phyloP scores from a whole-genome alignment of 2,797 vertebrate species.

The Clarias laeviceps region DNA sequence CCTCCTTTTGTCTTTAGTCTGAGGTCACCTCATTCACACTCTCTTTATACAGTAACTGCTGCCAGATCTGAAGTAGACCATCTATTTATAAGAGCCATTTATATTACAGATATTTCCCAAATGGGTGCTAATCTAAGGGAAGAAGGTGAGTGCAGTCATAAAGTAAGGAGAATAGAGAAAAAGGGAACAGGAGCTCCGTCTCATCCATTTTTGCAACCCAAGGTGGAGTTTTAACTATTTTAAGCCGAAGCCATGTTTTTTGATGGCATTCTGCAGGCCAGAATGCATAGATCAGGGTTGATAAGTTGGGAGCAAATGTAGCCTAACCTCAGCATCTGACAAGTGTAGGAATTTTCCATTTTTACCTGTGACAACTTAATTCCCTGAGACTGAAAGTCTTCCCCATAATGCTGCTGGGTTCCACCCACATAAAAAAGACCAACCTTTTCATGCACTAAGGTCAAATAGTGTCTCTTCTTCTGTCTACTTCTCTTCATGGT shows the following conservation, averaged over 20 bases:
- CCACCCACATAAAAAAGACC: conserved; percentile 2
- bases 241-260: conserved; percentile 68
- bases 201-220: conserved; percentile 72
- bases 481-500: background rate
- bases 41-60: conserved; percentile 29
- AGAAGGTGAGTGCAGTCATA: conserved; percentile 36
- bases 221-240: conserved; percentile 73
- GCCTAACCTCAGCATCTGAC: conserved; percentile 57
- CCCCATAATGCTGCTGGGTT: conserved; percentile 10
- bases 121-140: conserved; percentile 28
- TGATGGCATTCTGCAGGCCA: conserved; percentile 20
- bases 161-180: conserved; percentile 34
- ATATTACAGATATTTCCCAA: conserved; percentile 20
- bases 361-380: conserved; percentile 48
- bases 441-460: background rate
- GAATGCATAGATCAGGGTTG: conserved; percentile 57
- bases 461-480: conserved; percentile 6
- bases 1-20: conserved; percentile 9
- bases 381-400: conserved; percentile 42
- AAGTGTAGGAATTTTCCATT: conserved; percentile 35
- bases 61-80: conserved; percentile 9
- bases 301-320: conserved; percentile 72
- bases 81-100: conserved; percentile 35
- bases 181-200: conserved; percentile 34
- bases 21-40: conserved; percentile 24